Evolutionary conservation across 2,888 invertebrate genomes (phyloP), one percentile per base, ranked within the genome.

Genomic region (Lasius platythorax): DNA sequence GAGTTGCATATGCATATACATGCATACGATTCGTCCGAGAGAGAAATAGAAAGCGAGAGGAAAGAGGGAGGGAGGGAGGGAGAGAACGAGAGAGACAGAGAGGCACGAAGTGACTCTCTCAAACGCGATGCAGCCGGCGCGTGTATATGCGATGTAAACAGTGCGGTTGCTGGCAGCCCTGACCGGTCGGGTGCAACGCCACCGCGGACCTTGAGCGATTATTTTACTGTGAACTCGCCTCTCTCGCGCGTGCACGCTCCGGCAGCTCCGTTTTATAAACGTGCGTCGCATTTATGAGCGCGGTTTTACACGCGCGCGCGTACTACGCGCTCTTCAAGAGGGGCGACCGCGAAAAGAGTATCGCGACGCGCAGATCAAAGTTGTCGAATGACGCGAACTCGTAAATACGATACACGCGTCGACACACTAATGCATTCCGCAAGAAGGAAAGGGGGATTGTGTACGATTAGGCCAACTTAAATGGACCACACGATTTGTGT

Each of bases 141-240:
- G 83, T 85, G 86, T 89, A 84, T 85, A 88, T 72, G 87, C 91
- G 92, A 92, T 93, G 94, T 94, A 94, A 94, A 94, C 93, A 94
- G 92, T 91, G 91, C 91, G 91, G 91, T 92, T 92, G 94, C 92
- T 93, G 93, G 93, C 93, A 93, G 91, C 91, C 93, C 93, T 94
- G 93, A 90, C 88, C 90, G 89, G 91, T 87, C 92, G 94, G 92
- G 94, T 94, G 94, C 94, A 95, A 94, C 94, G 94, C 94, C 95
- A 94, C 93, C 91, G 90, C 92, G 93, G 94, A 94, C 94, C 95
- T 95, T 95, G 94, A 94, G 92, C 95, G 94, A 94, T 95, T 94
- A 94, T 95, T 94, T 95, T 94, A 94, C 94, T 92, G 93, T 92
- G 92, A 93, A 93, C 89, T 87, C 82, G 63, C 74, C 33, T 81